Evolutionary conservation across 2,797 vertebrate species (phyloP), one percentile per base, ranked within the genome.

Genomic region (Sebastes kiyomatsui): DNA sequence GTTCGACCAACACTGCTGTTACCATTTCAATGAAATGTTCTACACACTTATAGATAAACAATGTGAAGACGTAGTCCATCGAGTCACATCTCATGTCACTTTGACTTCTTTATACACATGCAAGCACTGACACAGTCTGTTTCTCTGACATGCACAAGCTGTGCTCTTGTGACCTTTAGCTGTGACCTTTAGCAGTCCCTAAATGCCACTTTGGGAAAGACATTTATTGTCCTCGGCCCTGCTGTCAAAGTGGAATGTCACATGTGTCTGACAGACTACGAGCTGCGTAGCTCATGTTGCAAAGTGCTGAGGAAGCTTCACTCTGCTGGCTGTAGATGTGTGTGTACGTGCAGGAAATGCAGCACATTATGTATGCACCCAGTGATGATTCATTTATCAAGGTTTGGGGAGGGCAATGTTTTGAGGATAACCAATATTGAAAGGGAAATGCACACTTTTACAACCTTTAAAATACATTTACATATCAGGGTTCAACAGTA

Each of bases 211-310:
- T 86, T 87, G 84, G 71, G 76, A 88, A 77, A 91, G 84, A 88
- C 85, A 78, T 92, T 90, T 80, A 88, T 93, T 80, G 89, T 93
- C 82, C 76, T 74, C 64, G 25, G 77, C 81, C 77, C 60, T 76
- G 67, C 88, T 90, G 92, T 93, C 90, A 90, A 64, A 68, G 73
- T 49, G 73, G 92, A 92, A 93, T 93, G 90, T 89, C 91, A 89
- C 87, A 81, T 67, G 86, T 88, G 85, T 90, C 87, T 83, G 87
- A 82, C 65, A 69, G 79, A 83, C 65, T 71, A 68, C 6, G n/a
- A 69, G 83, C 81, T 23, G 42, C 80, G 70, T 72, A 78, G 72
- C 75, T 90, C 79, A 83, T 42, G 46, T 70, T 75, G 56, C 64
- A 71, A 82, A 82, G 67, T 62, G 56, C 56, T 9, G 35, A 64